Percentiles rank a stretch among this genome's conserved stretches.
These are phyloP conservation scores for Epinephelus lanceolatus DNA, from an alignment of 2,113 vertebrate species.

Conservation along the genomic window DNA sequence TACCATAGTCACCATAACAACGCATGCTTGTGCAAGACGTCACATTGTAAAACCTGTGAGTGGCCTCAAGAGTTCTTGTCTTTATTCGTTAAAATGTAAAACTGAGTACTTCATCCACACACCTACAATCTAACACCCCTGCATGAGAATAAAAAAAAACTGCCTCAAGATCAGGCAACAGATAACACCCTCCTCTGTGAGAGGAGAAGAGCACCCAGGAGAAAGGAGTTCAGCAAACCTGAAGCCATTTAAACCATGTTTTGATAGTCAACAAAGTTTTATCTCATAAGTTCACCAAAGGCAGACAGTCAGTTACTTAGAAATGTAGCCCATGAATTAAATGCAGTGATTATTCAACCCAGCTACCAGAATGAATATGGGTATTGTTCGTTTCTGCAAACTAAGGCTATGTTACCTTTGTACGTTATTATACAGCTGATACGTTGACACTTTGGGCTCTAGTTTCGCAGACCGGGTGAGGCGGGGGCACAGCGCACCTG, in stretches of 20 bases:
- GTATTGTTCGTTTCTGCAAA: too few relatives aligned
- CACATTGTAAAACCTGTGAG: not conserved
- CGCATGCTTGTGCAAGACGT: not conserved
- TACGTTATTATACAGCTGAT: too few relatives aligned
- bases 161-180: rapidly evolving
- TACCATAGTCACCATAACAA: slow-evolving; percentile 46
- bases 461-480: too few relatives aligned
- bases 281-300: too few relatives aligned
- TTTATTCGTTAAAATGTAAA: not conserved
- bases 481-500: too few relatives aligned
- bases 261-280: too few relatives aligned
- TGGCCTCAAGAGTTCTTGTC: not conserved
- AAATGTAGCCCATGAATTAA: too few relatives aligned
- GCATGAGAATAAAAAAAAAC: not conserved
- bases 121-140: not conserved
- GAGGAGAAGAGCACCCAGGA: not conserved
- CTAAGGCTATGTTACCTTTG: too few relatives aligned
- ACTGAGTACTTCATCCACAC: not conserved
- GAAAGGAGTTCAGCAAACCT: not conserved
- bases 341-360: too few relatives aligned
- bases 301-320: too few relatives aligned
- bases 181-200: not conserved
- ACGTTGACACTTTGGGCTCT: too few relatives aligned
- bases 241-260: not conserved
- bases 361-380: too few relatives aligned